Base-by-base conservation (phyloP, 1,140 invertebrate genomes). In the Antheraea pernyi region DNA sequence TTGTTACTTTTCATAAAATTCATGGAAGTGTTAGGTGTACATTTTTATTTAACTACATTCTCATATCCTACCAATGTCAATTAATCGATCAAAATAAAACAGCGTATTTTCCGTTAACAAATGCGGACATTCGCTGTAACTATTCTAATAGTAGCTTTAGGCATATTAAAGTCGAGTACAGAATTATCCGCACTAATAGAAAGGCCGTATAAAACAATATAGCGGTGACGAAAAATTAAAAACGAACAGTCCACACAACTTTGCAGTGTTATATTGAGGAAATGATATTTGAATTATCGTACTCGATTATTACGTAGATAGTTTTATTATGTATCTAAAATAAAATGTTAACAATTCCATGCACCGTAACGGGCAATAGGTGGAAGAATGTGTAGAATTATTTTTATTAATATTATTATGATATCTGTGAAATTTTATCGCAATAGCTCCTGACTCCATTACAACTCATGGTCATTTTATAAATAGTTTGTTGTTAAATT, bases 141-240 rank as follows among this genome's bases (percentile, higher is more conserved):
- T 53, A 53, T 16, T 53, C 46, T 53, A 53, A 53, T 53, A 53
- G 46, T 53, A 53, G 16, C 46, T 53, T 53, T 53, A 53, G 46
- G 46, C 46, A 53, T 53, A 53, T 53, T 53, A 53, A 53, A 53
- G 9, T 16, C 11, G 13, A 53, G 46, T 53, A 53, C 16, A 16
- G 11, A 6, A 53, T n/a, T 53, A 53, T 13, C 46, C 46, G 46
- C 9, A 9, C 46, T 13, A 71, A 74, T 76, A 73, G 67, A 83
- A 80, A 74, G 71, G 71, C 63, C 63, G 19, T 53, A 53, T 53
- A 13, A 65, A 76, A 76, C 69, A 76, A 74, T 71, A 69, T 68
- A 64, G 67, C 69, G 65, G 69, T 71, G 69, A 70, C 74, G 22
- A 30, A 30, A 30, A 30, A 30, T 30, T 72, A 66, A 60, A 76